phyloP scores from a whole-genome alignment of 2,113 vertebrate genomes.

The Speoplatyrhinus poulsoni region DNA sequence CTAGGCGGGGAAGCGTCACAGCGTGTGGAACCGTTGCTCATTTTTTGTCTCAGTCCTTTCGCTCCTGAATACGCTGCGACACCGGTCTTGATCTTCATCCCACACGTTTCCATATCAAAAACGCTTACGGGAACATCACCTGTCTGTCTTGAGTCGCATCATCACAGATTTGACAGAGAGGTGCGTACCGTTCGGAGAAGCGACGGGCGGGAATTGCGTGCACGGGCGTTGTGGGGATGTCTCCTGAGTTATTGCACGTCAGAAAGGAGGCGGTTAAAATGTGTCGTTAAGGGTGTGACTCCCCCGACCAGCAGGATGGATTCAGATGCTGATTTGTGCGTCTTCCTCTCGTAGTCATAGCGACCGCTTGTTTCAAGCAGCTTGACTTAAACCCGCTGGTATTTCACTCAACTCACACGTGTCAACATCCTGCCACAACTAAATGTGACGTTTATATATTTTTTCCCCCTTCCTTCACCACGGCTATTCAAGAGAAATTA shows the following conservation, averaged over 20 bases:
- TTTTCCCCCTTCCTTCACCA: conserved; percentile 56
- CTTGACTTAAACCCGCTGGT: conserved; percentile 53
- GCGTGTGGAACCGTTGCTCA: conserved; percentile 41
- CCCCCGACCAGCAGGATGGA: conserved; percentile 25
- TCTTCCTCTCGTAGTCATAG: conserved; percentile 36
- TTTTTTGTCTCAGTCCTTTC: conserved; percentile 52
- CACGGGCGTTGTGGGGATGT: not conserved
- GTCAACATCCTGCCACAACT: conserved; percentile 70
- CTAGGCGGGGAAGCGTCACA: conserved; percentile 44
- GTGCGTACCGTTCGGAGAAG: not conserved
- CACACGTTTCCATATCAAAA: conserved; percentile 1
- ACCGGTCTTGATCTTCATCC: conserved; percentile 11
- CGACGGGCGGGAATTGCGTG: conserved; percentile 10
- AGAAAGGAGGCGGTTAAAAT: conserved; percentile 50
- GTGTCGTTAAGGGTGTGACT: conserved; percentile 36
- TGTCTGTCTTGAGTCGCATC: conserved; percentile 14
- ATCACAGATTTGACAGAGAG: conserved; percentile 23
- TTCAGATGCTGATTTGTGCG: conserved; percentile 46
- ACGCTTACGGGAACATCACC: not conserved
- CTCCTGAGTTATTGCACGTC: conserved; percentile 22
- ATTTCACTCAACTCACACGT: conserved; percentile 49
- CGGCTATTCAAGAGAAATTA: conserved; percentile 68
- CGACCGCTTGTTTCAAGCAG: conserved; percentile 42
- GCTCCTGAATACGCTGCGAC: conserved; percentile 29
- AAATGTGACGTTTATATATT: conserved; percentile 49